Base-by-base conservation (phyloP, 2,797 vertebrate species). In the Pelobates cultripes region DNA sequence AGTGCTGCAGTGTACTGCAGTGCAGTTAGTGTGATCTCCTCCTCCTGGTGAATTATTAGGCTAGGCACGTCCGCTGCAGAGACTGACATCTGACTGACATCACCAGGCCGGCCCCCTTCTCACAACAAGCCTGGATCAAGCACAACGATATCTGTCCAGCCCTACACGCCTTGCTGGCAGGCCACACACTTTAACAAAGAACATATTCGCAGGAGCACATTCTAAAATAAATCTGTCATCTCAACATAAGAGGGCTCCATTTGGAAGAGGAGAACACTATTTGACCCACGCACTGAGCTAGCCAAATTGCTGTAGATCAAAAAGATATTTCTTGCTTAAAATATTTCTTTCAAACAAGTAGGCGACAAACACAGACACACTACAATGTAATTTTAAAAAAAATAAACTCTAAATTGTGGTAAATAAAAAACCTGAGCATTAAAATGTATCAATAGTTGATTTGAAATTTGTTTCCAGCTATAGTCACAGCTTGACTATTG, bases 1-100 rank as follows among this genome's bases (percentile, higher is more conserved):
- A 93, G 89, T 93, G 92, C 93, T 94, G 95, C 95, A 95, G 93
- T 94, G 91, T 95, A 94, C 95, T 97, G 95, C 94, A 96, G 92
- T 95, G 95, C 94, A 94, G 96, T 93, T 94, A 91, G 87, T 87
- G 88, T 91, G 89, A 93, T 92, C 90, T 92, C 90, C 91, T 86
- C 89, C 89, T 89, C 87, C 86, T 68, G 85, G 89, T 88, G 92
- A 86, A 92, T 95, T 90, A 89, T 90, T 93, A 95, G 88, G 93
- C 94, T 40, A 88, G 88, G 89, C 93, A 95, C 91, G 91, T 95
- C 92, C 84, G 82, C 94, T 93, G 95, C 93, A 92, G 94, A 94
- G 93, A 85, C 91, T 87, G 85, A 85, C 76, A 72, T 61, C 75
- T 85, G 15, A 72, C 84, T 3, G 81, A 86, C 66, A 73, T 61